Base-by-base conservation (phyloP, 2,113 vertebrate genomes). In the Candoia aspera region DNA sequence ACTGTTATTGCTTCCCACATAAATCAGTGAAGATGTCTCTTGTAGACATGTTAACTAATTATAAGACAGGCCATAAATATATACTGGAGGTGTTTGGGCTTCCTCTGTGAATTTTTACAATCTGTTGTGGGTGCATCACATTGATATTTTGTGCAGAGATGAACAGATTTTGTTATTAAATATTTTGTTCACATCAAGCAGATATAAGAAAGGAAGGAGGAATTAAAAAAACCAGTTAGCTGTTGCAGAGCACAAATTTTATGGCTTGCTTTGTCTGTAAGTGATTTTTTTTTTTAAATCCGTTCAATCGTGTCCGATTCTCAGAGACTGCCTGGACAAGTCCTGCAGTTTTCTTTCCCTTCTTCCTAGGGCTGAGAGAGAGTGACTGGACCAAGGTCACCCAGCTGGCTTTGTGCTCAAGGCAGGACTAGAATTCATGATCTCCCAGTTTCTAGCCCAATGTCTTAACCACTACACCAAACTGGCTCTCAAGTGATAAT, bases 161-260 rank as follows among this genome's bases (percentile, higher is more conserved):
- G 73, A 92, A 92, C 91, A 92, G 42, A 88, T 62, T 84, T 89
- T 89, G 91, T 89, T 92, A 83, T 92, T 84, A 92, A 92, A 88
- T 84, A 62, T 92, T 92, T 91, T 33, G 55, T 92, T 92, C 73
- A 60, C 58, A 84, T 84, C 19, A 91, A 49, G 42, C 87, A 89
- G 59, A 33, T 46, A 84, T 54, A 89, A 59, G 29, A 53, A 10
- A 53, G 26, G 83, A 91, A 37, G 24, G 23, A 15, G 19, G 58
- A 86, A 37, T 46, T 87, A 29, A 9, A 37, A 90, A 86, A 83
- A 17, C 8, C 6, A 83, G 49, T 37, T 54, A 57, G 42, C 46
- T 68, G 33, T 68, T 49, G 64, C n/a, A 86, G 10, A 68, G 8
- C 17, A 68, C 46, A 86, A 42, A 42, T 68, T 29, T 8, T 87